phyloP scores from a whole-genome alignment of 2,888 invertebrate species.

The Lithophane socia region DNA sequence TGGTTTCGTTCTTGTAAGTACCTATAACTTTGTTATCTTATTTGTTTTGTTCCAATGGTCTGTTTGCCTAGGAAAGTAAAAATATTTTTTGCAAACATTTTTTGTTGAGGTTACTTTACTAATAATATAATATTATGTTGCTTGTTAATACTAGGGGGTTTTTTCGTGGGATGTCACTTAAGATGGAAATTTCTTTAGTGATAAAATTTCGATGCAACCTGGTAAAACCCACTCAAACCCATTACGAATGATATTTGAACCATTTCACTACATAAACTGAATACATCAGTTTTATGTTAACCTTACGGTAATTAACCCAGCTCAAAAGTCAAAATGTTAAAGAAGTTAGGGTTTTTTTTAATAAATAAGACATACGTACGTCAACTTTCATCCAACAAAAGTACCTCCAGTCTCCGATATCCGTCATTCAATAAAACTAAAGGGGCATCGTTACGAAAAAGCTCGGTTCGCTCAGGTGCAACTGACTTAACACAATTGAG shows the following conservation, averaged over 20 bases:
- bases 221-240: neutral
- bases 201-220: neutral
- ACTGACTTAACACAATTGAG: slow-evolving; percentile 82
- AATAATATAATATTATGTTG: neutral
- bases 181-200: neutral
- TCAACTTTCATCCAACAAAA: slow-evolving; percentile 15
- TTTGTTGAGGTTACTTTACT: neutral
- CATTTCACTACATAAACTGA: neutral
- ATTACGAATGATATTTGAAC: neutral
- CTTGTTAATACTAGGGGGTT: neutral
- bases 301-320: neutral
- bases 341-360: neutral
- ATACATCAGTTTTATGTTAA: neutral
- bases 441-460: slow-evolving; percentile 63
- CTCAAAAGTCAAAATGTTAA: neutral
- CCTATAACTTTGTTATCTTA: slow-evolving; percentile 10
- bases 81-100: neutral
- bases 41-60: slow-evolving; percentile 17
- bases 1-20: neutral
- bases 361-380: neutral
- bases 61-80: neutral
- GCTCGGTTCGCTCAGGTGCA: slow-evolving; percentile 71
- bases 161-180: neutral
- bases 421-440: slow-evolving; percentile 62
- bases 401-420: slow-evolving; percentile 26